phyloP scores from a whole-genome alignment of 2,113 vertebrate genomes.

The Pygoscelis adeliae region DNA sequence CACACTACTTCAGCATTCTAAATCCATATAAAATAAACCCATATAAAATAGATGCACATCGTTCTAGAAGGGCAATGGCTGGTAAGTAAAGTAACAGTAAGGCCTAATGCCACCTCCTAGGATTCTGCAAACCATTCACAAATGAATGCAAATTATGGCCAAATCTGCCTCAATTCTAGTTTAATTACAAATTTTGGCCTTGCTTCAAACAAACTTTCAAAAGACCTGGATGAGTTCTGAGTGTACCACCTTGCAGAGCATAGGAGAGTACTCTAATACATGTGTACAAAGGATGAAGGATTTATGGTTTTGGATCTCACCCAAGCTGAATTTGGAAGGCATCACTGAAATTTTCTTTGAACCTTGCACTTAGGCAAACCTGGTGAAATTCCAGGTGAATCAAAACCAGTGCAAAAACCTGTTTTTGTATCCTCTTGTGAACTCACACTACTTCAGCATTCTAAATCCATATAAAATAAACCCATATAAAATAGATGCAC shows the following conservation, averaged over 20 bases:
- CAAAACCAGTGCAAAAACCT: not conserved
- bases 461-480: not conserved
- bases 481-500: not conserved
- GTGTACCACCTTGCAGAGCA: not conserved
- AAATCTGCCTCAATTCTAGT: not conserved
- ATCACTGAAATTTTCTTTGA: conserved; percentile 9
- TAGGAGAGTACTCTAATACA: not conserved
- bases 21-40: not conserved
- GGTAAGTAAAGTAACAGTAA: not conserved
- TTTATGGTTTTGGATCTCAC: not conserved
- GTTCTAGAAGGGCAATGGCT: not conserved
- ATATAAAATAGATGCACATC: not conserved
- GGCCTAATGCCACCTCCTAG: not conserved
- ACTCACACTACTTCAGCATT: not conserved
- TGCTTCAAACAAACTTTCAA: not conserved
- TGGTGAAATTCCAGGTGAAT: not conserved
- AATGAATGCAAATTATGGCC: not conserved
- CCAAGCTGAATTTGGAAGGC: not conserved
- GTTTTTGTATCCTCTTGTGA: conserved; percentile 35
- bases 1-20: not conserved
- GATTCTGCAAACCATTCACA: not conserved
- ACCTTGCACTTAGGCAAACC: not conserved
- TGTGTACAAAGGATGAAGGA: not conserved
- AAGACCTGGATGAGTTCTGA: not conserved
- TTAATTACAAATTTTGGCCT: not conserved